phyloP scores from a whole-genome alignment of 2,888 invertebrate species.

The Choristoneura rosaceana region DNA sequence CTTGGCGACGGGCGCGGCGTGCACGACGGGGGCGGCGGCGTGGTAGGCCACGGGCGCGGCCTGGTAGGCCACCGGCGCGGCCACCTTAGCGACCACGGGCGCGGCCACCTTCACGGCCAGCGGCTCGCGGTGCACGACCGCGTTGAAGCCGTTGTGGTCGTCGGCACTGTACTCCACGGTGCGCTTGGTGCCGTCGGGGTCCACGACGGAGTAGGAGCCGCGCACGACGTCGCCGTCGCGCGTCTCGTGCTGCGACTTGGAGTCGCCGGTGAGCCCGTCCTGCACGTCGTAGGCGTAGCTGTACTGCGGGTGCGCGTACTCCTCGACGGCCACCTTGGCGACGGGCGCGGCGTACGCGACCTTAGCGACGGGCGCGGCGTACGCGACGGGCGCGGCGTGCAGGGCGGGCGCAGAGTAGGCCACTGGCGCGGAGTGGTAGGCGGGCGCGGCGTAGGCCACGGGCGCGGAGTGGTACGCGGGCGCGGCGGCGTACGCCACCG shows the following conservation, averaged over 20 bases:
- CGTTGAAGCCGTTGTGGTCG: conserved; percentile 81
- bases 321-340: conserved; percentile 53
- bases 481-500: conserved; percentile 70
- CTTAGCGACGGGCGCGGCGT: conserved; percentile 59
- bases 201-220: conserved; percentile 79
- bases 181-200: conserved; percentile 79
- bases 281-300: conserved; percentile 81
- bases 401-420: conserved; percentile 61
- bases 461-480: conserved; percentile 55
- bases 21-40: conserved; percentile 48
- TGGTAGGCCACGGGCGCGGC: conserved; percentile 43
- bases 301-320: conserved; percentile 65
- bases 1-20: conserved; percentile 40
- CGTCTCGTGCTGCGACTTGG: conserved; percentile 77
- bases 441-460: conserved; percentile 63
- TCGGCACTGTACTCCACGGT: conserved; percentile 83
- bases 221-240: conserved; percentile 81
- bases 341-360: conserved; percentile 43
- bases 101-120: conserved; percentile 61
- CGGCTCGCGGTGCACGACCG: conserved; percentile 78
- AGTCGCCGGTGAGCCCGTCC: conserved; percentile 79
- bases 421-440: conserved; percentile 50
- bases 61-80: conserved; percentile 48
- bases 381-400: conserved; percentile 55
- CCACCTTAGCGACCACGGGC: conserved; percentile 48